phyloP scores from a whole-genome alignment of 2,113 vertebrate species.

The Ellobius talpinus region DNA sequence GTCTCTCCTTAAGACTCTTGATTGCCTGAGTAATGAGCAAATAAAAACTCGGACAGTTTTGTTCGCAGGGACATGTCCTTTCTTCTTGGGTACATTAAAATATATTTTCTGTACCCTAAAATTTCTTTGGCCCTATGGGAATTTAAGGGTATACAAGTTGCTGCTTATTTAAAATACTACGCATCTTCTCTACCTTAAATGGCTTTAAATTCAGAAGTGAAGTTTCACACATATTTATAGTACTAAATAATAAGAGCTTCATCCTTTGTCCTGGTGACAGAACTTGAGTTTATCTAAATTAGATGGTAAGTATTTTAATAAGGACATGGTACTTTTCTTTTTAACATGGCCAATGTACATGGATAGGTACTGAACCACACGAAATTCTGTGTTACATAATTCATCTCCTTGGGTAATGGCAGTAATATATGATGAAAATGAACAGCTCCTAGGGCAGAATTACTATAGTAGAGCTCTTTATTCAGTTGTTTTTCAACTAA shows the following conservation, averaged over 20 bases:
- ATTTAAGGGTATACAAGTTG: constrained; percentile 35
- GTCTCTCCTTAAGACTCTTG: constrained; percentile 21
- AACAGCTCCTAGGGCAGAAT: neutral
- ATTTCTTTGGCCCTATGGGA: neutral
- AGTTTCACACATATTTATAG: neutral
- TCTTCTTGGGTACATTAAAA: constrained; percentile 32
- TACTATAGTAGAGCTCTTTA: neutral
- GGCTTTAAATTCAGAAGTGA: constrained; percentile 30
- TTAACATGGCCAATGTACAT: constrained; percentile 12
- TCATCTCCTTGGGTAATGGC: neutral
- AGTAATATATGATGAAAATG: constrained; percentile 10
- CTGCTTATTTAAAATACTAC: constrained; percentile 19
- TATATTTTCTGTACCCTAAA: neutral
- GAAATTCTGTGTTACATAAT: constrained; percentile 10
- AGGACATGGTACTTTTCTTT: neutral
- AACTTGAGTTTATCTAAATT: constrained; percentile 18
- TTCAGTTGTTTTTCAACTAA: neutral
- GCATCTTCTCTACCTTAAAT: constrained; percentile 21
- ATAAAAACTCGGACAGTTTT: constrained; percentile 37
- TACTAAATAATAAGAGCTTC: constrained; percentile 34
- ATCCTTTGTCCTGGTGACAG: constrained; percentile 28
- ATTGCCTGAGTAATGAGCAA: constrained; percentile 8
- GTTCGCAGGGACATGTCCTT: neutral
- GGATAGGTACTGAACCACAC: neutral
- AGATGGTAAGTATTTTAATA: constrained; percentile 43